Percentiles rank a stretch among this genome's conserved stretches.
Evolutionary conservation across 1,140 invertebrate genomes (phyloP).

Genomic region (Drosophila nigrodunni): DNA sequence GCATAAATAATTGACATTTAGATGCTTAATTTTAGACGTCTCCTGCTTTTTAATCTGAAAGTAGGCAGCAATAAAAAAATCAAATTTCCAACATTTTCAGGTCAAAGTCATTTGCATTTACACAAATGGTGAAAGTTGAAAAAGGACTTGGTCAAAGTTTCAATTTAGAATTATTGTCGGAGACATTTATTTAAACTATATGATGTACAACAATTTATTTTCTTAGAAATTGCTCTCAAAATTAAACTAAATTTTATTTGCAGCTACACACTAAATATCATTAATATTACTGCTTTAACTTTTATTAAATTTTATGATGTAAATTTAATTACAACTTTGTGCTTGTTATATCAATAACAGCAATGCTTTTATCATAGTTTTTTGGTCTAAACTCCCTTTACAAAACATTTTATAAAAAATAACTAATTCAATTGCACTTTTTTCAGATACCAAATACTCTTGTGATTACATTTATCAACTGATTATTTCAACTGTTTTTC

Average conservation of each 20-base stretch:
- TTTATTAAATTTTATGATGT: too few species aligned
- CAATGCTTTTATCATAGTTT: too few species aligned
- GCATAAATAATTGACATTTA: slow-evolving; percentile 35
- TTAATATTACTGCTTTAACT: neutral
- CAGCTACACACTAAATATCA: too few species aligned
- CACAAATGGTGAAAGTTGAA: slow-evolving; percentile 11
- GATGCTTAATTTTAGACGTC: neutral
- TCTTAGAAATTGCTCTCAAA: too few species aligned
- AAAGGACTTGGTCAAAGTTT: neutral
- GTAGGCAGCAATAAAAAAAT: neutral
- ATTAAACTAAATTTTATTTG: too few species aligned
- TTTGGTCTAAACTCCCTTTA: neutral
- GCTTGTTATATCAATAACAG: too few species aligned
- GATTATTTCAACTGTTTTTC: slow-evolving; percentile 9
- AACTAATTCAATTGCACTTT: too few species aligned
- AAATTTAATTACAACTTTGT: too few species aligned
- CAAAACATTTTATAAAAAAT: too few species aligned
- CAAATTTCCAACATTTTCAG: neutral
- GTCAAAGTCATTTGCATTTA: slow-evolving; percentile 3
- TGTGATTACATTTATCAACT: slow-evolving; percentile 6
- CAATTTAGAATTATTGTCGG: neutral
- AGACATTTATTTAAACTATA: too few species aligned
- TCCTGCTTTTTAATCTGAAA: slow-evolving; percentile 5
- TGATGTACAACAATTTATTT: too few species aligned
- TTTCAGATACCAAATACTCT: neutral